Base-by-base conservation (phyloP, 2,113 vertebrate genomes). In the Heliornis fulica region DNA sequence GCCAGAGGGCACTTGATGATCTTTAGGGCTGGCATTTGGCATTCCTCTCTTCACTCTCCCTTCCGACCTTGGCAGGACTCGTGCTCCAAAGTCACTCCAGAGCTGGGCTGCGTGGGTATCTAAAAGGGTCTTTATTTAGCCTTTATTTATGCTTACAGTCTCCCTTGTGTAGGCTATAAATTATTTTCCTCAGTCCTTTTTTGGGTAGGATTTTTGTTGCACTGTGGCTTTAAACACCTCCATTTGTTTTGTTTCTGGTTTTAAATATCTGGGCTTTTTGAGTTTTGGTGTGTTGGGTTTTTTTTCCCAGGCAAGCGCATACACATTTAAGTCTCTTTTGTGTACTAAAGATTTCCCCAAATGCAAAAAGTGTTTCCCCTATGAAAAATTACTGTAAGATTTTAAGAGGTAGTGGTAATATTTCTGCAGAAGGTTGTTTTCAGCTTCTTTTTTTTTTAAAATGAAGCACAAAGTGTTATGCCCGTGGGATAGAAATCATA, bases 401-500 rank as follows among this genome's bases (percentile, higher is more conserved):
- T n/a, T 28, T 69, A 74, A 72, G 76, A 89, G 38, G 18, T 53
- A 69, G 54, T 36, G 59, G 34, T 83, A 85, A 54, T 81, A 75
- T 70, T 93, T 90, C 54, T 86, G 60, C 7, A 15, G 45, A 83
- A 9, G 5, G 14, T 51, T 51, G 46, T n/a, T n/a, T n/a, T n/a
- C n/a, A n/a, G 46, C 20, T 46, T 19, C 19, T 9, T 54, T 6
- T 70, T 84, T 36, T 53, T 91, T 90, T 69, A 9, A 0, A 92
- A 91, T 29, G 8, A 89, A 61, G 50, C 68, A 29, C 38, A 46
- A 60, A 95, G 8, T 60, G 50, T 88, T 83, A 53, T 80, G 85
- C 70, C 51, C 11, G 22, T 83, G 59, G 75, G 87, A 86, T n/a
- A 92, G 71, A 86, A 96, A 91, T 72, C 61, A 14, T 80, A 72